Conservation (phyloP, 2,113 vertebrate species). For the Thamnophis sirtalis region DNA sequence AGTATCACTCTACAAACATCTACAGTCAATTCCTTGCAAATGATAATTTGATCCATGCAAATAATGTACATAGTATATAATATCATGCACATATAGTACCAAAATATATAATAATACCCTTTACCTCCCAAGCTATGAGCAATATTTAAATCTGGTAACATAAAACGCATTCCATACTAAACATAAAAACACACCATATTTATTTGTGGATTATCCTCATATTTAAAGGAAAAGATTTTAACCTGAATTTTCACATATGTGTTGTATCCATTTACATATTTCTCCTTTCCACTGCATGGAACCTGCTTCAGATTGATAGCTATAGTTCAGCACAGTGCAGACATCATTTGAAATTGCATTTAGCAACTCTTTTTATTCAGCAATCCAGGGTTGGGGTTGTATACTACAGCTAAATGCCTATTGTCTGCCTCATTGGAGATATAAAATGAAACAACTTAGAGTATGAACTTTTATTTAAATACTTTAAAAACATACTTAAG, state of each 20-base stretch:
- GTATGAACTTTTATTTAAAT: slow-evolving; percentile 58
- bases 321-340: slow-evolving; percentile 59
- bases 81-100: neutral
- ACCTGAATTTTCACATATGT: slow-evolving; percentile 43
- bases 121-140: neutral
- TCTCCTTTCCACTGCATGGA: slow-evolving; percentile 43
- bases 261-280: slow-evolving; percentile 39
- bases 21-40: slow-evolving; percentile 17
- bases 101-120: neutral
- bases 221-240: slow-evolving; percentile 34
- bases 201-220: slow-evolving; percentile 31
- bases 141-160: neutral
- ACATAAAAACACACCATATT: slow-evolving; percentile 37
- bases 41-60: neutral
- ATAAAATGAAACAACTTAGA: slow-evolving; percentile 60
- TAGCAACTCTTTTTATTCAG: slow-evolving; percentile 46
- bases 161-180: neutral
- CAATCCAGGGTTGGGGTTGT: slow-evolving; percentile 50
- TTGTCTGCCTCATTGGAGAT: slow-evolving; percentile 58
- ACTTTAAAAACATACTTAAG: slow-evolving; percentile 53
- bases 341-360: slow-evolving; percentile 53
- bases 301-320: slow-evolving; percentile 64
- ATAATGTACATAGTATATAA: slow-evolving; percentile 12
- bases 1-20: slow-evolving; percentile 6
- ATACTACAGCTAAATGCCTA: slow-evolving; percentile 52